phyloP scores from a whole-genome alignment of 2,797 vertebrate genomes.

The Gadopsis bispinosus region DNA sequence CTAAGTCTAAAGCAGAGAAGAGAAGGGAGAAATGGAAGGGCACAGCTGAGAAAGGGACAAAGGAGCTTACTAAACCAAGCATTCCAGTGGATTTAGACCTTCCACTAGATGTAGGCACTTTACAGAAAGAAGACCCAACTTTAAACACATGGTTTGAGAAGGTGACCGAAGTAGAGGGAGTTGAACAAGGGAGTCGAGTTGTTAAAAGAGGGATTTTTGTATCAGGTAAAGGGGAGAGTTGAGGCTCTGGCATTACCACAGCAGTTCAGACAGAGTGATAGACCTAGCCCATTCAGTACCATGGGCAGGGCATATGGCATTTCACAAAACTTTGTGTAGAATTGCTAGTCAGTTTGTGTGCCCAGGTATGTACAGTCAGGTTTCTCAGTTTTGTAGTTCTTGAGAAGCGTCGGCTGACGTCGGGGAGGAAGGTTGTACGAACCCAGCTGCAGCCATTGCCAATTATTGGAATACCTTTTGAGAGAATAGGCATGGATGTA shows the following conservation, averaged over 20 bases:
- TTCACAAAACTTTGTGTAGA: background rate
- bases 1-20: constrained; percentile 6
- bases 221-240: background rate
- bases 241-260: background rate
- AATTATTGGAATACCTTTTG: background rate
- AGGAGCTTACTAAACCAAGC: background rate
- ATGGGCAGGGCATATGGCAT: constrained; percentile 21
- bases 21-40: constrained; percentile 1
- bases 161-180: background rate
- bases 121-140: background rate
- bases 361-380: background rate
- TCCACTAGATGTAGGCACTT: background rate
- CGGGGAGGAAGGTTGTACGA: background rate
- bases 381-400: background rate
- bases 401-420: background rate
- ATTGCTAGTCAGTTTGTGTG: background rate
- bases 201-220: background rate
- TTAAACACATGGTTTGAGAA: constrained; percentile 6
- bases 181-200: background rate
- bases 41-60: background rate
- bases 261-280: constrained; percentile 5
- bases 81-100: background rate
- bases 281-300: constrained; percentile 7
- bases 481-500: background rate
- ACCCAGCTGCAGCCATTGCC: background rate